Conservation (phyloP, 1,140 invertebrate species). For the Drosophila santomea region DNA sequence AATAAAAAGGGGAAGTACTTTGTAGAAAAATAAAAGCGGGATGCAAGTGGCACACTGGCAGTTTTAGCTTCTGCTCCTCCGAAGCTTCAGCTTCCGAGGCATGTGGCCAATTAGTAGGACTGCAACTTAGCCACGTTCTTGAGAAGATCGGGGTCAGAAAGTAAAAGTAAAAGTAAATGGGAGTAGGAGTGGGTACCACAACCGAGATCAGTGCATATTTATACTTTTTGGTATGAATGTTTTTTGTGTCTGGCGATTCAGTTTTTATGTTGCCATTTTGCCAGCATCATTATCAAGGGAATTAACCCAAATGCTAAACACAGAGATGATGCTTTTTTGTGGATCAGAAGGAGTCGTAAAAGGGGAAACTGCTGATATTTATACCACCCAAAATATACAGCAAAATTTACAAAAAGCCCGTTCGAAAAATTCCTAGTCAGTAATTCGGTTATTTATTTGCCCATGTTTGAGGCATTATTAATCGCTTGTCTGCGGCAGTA, state of each 20-base stretch:
- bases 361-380: conserved; percentile 1
- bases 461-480: conserved; percentile 1
- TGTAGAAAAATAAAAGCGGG: background rate
- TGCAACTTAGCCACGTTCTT: conserved; percentile 41
- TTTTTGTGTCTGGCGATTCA: conserved; percentile 21
- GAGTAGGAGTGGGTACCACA: conserved; percentile 3
- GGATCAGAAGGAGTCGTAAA: conserved; percentile 6
- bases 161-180: background rate
- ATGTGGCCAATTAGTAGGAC: conserved; percentile 21
- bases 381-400: background rate
- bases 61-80: conserved; percentile 1
- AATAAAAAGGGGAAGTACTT: background rate
- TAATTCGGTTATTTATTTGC: conserved; percentile 4
- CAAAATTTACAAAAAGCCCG: background rate
- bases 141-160: conserved; percentile 18
- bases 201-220: conserved; percentile 31
- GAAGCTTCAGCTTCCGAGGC: background rate
- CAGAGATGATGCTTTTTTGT: conserved; percentile 5
- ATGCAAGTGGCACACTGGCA: conserved; percentile 9
- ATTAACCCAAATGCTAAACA: conserved; percentile 28
- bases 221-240: conserved; percentile 10
- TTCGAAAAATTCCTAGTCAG: background rate
- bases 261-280: conserved; percentile 22
- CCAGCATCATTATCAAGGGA: conserved; percentile 30
- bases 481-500: conserved; percentile 1